Conservation (phyloP, 1,140 invertebrate genomes). For the Brachionus rubens region DNA sequence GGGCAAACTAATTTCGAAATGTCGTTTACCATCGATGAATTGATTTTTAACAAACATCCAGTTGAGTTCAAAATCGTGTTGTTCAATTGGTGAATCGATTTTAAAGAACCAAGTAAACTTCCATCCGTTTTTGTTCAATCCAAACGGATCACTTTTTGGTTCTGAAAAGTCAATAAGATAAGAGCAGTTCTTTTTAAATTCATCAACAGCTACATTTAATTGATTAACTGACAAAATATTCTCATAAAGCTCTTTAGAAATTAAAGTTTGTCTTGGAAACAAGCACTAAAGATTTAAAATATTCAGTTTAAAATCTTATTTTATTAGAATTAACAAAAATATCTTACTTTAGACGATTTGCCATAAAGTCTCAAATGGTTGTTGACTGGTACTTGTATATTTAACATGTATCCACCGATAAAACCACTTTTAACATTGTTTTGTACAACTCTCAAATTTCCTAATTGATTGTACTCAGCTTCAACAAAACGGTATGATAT, state of each 20-base stretch:
- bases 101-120: slow-evolving; percentile 22
- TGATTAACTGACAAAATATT: background rate
- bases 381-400: slow-evolving; percentile 4
- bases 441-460: slow-evolving; percentile 27
- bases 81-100: background rate
- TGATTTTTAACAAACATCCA: slow-evolving; percentile 19
- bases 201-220: background rate
- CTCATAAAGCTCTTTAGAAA: background rate
- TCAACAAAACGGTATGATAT: slow-evolving; percentile 6
- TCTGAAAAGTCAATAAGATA: slow-evolving; percentile 13
- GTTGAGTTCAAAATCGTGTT: slow-evolving; percentile 21
- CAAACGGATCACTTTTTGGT: slow-evolving; percentile 1
- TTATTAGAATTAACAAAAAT: too few species aligned
- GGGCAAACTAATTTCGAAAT: background rate
- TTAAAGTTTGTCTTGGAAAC: background rate
- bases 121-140: background rate
- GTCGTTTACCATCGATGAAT: background rate
- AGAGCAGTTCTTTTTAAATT: slow-evolving; percentile 27
- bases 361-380: slow-evolving; percentile 20
- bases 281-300: background rate
- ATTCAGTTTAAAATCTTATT: background rate
- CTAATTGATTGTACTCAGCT: background rate
- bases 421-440: slow-evolving; percentile 12
- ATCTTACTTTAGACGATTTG: slow-evolving; percentile 6
- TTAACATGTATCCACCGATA: slow-evolving; percentile 31